phyloP scores from a whole-genome alignment of 1,140 invertebrate species.

The Choristoneura fumiferana region DNA sequence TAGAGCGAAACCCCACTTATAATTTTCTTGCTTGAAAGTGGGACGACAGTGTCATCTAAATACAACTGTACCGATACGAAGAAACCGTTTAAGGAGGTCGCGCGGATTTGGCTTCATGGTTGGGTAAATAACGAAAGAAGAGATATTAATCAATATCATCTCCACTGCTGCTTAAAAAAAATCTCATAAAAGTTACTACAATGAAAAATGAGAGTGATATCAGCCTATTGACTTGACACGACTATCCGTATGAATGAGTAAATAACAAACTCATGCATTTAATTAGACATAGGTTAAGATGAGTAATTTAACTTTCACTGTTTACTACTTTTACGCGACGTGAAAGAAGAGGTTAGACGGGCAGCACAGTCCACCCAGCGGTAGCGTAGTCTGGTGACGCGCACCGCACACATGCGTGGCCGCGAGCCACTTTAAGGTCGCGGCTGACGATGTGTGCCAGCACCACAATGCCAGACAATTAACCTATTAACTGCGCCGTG shows the following conservation, averaged over 20 bases:
- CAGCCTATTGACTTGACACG: slow-evolving; percentile 9
- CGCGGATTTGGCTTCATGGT: slow-evolving; percentile 14
- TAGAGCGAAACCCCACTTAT: slow-evolving; percentile 3
- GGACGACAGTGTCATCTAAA: slow-evolving; percentile 15
- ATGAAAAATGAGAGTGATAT: slow-evolving; percentile 4
- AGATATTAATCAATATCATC: slow-evolving; percentile 10
- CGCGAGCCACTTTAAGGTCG: slow-evolving; percentile 68
- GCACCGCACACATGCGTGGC: slow-evolving; percentile 56
- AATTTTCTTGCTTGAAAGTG: slow-evolving; percentile 7
- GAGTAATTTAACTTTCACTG: neutral
- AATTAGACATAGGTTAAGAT: neutral
- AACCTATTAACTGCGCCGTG: slow-evolving; percentile 64
- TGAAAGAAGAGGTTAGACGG: too few relatives aligned
- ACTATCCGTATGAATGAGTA: neutral
- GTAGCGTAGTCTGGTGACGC: slow-evolving; percentile 47
- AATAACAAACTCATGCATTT: slow-evolving; percentile 5
- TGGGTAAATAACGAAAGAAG: neutral
- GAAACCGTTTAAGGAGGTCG: slow-evolving; percentile 17
- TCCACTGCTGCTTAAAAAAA: neutral
- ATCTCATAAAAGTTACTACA: slow-evolving; percentile 9
- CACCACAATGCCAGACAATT: slow-evolving; percentile 71
- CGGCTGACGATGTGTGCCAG: slow-evolving; percentile 64
- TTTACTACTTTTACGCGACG: too few relatives aligned
- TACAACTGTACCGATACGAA: slow-evolving; percentile 19
- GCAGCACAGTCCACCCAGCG: slow-evolving; percentile 29